These are phyloP conservation scores for Myrmecobius fasciatus DNA, from an alignment of 2,113 vertebrate species.

Conservation along the genomic window DNA sequence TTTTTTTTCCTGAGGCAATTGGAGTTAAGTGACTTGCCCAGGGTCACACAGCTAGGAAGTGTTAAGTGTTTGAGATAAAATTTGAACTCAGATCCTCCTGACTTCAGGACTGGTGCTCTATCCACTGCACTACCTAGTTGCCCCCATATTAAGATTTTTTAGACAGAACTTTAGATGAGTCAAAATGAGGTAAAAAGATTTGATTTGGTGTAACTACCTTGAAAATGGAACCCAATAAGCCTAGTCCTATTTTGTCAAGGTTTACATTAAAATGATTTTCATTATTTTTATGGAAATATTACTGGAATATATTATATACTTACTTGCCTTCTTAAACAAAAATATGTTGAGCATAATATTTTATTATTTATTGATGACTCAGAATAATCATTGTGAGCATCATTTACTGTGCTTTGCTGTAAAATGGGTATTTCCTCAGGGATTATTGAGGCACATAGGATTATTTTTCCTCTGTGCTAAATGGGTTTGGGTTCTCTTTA, in stretches of 20 bases:
- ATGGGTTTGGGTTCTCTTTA: not conserved
- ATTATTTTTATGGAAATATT: not conserved
- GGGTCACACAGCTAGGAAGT: no score
- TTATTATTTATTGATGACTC: not conserved
- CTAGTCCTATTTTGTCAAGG: not conserved
- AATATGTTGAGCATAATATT: not conserved
- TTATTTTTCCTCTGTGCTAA: not conserved
- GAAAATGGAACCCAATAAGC: not conserved
- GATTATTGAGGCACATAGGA: not conserved
- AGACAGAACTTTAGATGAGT: not conserved
- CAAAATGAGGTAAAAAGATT: not conserved
- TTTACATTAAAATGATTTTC: not conserved
- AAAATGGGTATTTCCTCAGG: not conserved
- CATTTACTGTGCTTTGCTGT: not conserved
- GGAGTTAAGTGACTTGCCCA: no score
- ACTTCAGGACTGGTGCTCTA: no score
- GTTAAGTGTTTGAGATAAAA: no score
- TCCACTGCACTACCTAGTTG: no score
- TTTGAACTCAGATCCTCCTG: no score
- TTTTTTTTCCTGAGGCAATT: no score
- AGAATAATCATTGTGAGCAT: not conserved
- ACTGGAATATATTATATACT: not conserved
- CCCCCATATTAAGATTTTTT: not conserved
- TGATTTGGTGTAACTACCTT: not conserved
- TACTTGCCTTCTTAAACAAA: not conserved